Evolutionary conservation across 2,113 vertebrate genomes (phyloP).

Genomic region (Nesospiza acunhae): DNA sequence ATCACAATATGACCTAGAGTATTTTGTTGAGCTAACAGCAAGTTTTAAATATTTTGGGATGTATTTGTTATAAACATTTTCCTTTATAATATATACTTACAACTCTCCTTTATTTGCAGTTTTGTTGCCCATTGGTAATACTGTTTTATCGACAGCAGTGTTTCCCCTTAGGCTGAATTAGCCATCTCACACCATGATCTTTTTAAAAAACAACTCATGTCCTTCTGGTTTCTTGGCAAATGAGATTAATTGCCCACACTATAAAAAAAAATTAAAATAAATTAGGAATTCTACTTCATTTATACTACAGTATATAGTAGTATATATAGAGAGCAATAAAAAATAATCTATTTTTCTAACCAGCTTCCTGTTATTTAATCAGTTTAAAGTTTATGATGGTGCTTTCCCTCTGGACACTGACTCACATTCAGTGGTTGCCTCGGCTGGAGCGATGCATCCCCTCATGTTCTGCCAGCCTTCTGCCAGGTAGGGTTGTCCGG

Average conservation of each 20-base stretch:
- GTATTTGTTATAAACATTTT: background rate
- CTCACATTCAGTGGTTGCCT: background rate
- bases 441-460: background rate
- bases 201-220: background rate
- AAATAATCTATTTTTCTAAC: background rate
- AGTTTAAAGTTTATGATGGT: background rate
- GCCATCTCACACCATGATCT: background rate
- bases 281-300: background rate
- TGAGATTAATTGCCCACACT: background rate
- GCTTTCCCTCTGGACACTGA: background rate
- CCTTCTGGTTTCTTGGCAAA: background rate
- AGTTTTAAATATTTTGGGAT: background rate
- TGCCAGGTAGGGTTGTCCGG: background rate
- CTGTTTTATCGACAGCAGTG: background rate
- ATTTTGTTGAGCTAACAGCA: background rate
- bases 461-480: background rate
- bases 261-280: background rate
- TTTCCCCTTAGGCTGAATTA: background rate
- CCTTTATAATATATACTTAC: background rate
- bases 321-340: background rate
- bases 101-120: background rate
- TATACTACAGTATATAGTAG: background rate
- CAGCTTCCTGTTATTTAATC: background rate
- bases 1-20: background rate
- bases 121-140: background rate